A percentile compares a stretch with the other conserved stretches of the same genome.
Evolutionary conservation across 2,888 invertebrate genomes (phyloP).

Genomic region (Eulithis prunata): DNA sequence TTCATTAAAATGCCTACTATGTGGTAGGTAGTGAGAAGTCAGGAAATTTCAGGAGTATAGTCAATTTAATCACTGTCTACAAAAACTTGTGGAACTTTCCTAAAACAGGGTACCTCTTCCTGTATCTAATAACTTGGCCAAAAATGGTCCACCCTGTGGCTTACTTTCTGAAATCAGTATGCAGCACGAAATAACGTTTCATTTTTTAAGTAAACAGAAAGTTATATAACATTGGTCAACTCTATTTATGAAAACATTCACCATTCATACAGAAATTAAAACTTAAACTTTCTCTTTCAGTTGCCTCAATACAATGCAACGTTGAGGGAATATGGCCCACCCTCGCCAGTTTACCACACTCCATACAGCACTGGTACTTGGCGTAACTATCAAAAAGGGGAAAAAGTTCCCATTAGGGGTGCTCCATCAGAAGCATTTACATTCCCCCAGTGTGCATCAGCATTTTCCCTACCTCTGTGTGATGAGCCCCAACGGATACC

Average conservation of each 20-base stretch:
- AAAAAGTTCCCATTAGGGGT: conserved; percentile 56
- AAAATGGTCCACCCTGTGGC: too few relatives aligned
- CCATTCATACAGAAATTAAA: background rate
- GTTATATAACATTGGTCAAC: too few relatives aligned
- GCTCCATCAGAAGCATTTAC: conserved; percentile 59
- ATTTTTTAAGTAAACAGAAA: too few relatives aligned
- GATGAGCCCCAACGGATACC: conserved; percentile 60
- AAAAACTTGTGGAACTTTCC: too few relatives aligned
- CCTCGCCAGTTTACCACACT: conserved; percentile 78
- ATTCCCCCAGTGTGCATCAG: conserved; percentile 75
- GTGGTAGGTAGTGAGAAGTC: too few relatives aligned
- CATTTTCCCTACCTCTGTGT: conserved; percentile 75
- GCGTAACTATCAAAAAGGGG: conserved; percentile 65
- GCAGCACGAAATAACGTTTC: background rate
- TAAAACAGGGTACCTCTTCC: too few relatives aligned
- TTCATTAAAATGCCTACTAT: background rate
- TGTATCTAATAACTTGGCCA: too few relatives aligned
- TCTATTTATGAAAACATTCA: too few relatives aligned
- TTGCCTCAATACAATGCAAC: conserved; percentile 71
- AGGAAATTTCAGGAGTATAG: too few relatives aligned
- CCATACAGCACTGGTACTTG: conserved; percentile 76
- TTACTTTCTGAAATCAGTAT: too few relatives aligned
- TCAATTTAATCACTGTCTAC: too few relatives aligned
- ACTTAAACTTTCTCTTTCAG: conserved; percentile 48
- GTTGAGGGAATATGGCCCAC: conserved; percentile 68